Evolutionary conservation across 2,797 vertebrate genomes (phyloP), one percentile per base, ranked within the genome.

Genomic region (Poliocrania exsul): DNA sequence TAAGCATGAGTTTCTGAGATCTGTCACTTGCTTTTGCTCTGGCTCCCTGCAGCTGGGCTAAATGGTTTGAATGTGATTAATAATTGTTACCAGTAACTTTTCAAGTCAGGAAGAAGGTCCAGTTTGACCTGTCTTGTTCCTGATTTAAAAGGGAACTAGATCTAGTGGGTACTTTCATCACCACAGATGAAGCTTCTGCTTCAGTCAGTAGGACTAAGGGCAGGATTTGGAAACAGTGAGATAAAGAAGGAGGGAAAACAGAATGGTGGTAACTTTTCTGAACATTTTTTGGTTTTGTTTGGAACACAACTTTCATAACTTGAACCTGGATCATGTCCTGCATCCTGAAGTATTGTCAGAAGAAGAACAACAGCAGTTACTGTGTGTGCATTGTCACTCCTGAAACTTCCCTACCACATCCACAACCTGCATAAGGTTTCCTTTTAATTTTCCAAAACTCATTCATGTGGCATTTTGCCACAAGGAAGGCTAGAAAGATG

Each of bases 11-110:
- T 75, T 91, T 90, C 74, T 95, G 91, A 96, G 81, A 70, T 85
- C 86, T 86, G 86, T 95, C 25, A 2, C 77, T 90, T 96, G 81
- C 61, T 81, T 87, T 81, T 94, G 83, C 89, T 81, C 82, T 90
- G 54, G 24, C 67, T 92, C 47, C 37, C 37, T 79, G 64, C 70
- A 90, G 80, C 73, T 26, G 6, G 62, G 47, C 85, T 94, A 88
- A 93, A 83, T 73, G 72, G 40, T 64, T 89, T 95, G 62, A 83
- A 65, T 73, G 49, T 86, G 69, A 66, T 88, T 90, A 66, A 14
- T 75, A 78, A 49, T 86, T 69, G 84, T 90, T 93, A 40, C 47
- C 51, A 53, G 29, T 81, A 57, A 78, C 31, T 91, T 92, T 23
- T 50, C 29, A 38, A 86, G 33, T 38, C 62, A 53, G 40, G 57